Conservation (phyloP, 2,113 vertebrate genomes). For the Charadrius vociferus region DNA sequence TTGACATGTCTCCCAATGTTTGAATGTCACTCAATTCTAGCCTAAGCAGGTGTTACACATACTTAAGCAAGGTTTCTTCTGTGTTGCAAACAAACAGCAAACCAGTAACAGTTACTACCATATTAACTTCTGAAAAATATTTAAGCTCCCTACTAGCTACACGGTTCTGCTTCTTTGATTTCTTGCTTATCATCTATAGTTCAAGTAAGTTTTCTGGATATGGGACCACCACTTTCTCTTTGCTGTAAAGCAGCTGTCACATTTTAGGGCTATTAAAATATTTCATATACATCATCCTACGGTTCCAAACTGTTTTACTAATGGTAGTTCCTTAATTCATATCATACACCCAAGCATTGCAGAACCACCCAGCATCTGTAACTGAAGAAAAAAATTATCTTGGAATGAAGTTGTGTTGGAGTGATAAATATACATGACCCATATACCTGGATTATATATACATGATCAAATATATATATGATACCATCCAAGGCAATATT, state of each 20-base stretch:
- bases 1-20: fast-evolving
- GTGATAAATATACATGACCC: neutral
- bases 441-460: neutral
- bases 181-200: neutral
- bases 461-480: neutral
- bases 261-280: neutral
- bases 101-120: neutral
- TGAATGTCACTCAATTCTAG: neutral
- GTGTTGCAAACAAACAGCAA: neutral
- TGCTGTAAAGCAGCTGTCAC: neutral
- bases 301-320: neutral
- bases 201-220: neutral
- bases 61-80: neutral
- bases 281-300: too few species aligned
- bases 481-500: neutral
- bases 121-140: neutral
- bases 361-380: neutral
- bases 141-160: neutral
- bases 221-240: neutral
- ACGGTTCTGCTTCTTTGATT: neutral
- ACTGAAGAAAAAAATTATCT: neutral
- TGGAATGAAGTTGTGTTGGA: neutral
- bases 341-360: neutral
- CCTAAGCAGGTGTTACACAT: neutral
- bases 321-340: neutral